Evolutionary conservation across 2,888 invertebrate genomes (phyloP).

Genomic region (Phymatocera aterrima): DNA sequence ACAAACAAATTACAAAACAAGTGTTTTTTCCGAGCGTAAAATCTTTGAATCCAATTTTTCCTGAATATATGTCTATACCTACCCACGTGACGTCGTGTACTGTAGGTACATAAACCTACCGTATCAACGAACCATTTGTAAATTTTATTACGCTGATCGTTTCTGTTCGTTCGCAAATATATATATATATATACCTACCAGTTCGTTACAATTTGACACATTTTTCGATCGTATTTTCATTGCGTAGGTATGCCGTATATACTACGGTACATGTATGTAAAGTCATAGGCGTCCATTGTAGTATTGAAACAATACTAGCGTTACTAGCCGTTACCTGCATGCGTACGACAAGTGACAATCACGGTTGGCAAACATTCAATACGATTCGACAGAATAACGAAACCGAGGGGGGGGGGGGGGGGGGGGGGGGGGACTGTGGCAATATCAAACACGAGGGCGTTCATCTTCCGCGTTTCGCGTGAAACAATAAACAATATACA

Average conservation of each 20-base stretch:
- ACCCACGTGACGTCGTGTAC: no score
- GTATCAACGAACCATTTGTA: conserved; percentile 35
- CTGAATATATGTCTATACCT: not conserved
- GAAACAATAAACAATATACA: conserved; percentile 2
- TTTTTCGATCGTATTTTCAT: not conserved
- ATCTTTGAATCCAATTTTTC: not conserved
- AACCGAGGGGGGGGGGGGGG: no score
- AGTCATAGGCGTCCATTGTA: no score
- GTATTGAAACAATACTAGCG: conserved; percentile 1
- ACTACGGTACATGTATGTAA: not conserved
- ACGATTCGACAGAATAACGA: not conserved
- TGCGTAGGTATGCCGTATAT: not conserved
- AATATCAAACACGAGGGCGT: no score
- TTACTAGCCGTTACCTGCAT: not conserved
- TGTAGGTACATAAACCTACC: no score
- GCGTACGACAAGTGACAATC: conserved; percentile 39
- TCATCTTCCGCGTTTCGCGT: no score
- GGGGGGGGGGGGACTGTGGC: no score
- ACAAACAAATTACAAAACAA: no score
- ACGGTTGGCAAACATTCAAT: conserved; percentile 13
- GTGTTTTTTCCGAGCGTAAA: no score
- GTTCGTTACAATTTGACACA: not conserved
- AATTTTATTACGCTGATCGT: conserved; percentile 33
- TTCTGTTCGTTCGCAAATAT: conserved; percentile 13
- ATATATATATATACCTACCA: not conserved